These are phyloP conservation scores for Phocides pigmalion DNA, from an alignment of 1,140 invertebrate species.

Conservation along the genomic window DNA sequence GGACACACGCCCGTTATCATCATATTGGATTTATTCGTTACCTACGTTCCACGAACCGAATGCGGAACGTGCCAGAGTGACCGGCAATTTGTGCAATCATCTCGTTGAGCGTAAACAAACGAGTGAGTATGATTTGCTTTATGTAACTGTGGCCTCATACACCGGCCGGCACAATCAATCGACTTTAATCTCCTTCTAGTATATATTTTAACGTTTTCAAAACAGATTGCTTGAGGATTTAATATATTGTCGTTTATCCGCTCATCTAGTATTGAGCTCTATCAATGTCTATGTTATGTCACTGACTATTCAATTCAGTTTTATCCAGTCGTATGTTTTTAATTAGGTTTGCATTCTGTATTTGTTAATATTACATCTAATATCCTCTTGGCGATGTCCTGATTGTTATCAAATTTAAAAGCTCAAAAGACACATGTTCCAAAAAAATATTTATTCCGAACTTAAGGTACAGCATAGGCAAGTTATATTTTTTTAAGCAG, in stretches of 20 bases:
- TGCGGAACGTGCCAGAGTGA: conserved; percentile 73
- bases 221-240: neutral
- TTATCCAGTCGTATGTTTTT: too few relatives aligned
- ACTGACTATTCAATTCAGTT: too few relatives aligned
- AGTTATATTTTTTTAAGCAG: too few relatives aligned
- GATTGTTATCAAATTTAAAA: too few relatives aligned
- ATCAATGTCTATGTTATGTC: too few relatives aligned
- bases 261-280: too few relatives aligned
- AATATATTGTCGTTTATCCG: neutral
- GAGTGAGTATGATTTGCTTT: conserved; percentile 67
- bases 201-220: neutral
- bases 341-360: too few relatives aligned
- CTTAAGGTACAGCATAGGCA: too few relatives aligned
- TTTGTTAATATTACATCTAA: too few relatives aligned
- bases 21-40: conserved; percentile 40
- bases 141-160: conserved; percentile 56
- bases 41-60: conserved; percentile 45
- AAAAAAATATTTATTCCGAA: too few relatives aligned
- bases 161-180: conserved; percentile 45
- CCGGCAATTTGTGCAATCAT: conserved; percentile 77
- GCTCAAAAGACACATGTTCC: too few relatives aligned
- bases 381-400: too few relatives aligned
- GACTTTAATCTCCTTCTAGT: conserved; percentile 5
- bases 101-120: conserved; percentile 78
- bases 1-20: conserved; percentile 52